These are phyloP conservation scores for Lasioglossum figueresi DNA, from an alignment of 2,888 invertebrate genomes.

Conservation along the genomic window DNA sequence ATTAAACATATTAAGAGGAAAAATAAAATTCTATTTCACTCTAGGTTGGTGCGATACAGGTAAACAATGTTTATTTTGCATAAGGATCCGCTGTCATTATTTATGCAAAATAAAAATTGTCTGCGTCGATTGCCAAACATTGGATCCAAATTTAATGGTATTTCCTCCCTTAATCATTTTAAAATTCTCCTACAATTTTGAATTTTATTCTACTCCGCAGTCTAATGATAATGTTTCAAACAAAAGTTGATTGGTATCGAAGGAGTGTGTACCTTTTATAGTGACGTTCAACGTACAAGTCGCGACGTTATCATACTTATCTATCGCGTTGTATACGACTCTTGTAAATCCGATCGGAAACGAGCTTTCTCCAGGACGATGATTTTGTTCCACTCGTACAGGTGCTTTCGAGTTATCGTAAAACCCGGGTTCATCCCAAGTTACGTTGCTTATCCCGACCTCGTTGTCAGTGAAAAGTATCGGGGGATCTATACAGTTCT, in stretches of 20 bases:
- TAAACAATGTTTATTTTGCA: too few relatives aligned
- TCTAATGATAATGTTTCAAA: neutral
- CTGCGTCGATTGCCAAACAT: too few relatives aligned
- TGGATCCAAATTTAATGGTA: too few relatives aligned
- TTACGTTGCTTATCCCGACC: constrained; percentile 83
- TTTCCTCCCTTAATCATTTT: too few relatives aligned
- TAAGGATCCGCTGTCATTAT: too few relatives aligned
- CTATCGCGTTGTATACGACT: constrained; percentile 86
- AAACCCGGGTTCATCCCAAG: constrained; percentile 87
- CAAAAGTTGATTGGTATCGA: neutral
- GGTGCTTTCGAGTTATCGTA: constrained; percentile 86
- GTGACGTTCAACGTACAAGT: constrained; percentile 87
- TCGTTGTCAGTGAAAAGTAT: constrained; percentile 81
- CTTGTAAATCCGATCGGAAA: constrained; percentile 86
- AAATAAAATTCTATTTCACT: too few relatives aligned
- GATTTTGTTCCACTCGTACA: constrained; percentile 80
- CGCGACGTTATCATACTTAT: constrained; percentile 86
- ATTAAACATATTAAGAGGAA: too few relatives aligned
- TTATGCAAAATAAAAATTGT: too few relatives aligned
- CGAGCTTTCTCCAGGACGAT: constrained; percentile 82
- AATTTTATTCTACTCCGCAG: too few relatives aligned
- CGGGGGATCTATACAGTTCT: constrained; percentile 87
- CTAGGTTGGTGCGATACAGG: too few relatives aligned
- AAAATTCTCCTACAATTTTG: too few relatives aligned
- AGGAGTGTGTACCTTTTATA: constrained; percentile 84